Evolutionary conservation across 2,113 vertebrate genomes (phyloP).

Genomic region (Pleuronectes platessa): DNA sequence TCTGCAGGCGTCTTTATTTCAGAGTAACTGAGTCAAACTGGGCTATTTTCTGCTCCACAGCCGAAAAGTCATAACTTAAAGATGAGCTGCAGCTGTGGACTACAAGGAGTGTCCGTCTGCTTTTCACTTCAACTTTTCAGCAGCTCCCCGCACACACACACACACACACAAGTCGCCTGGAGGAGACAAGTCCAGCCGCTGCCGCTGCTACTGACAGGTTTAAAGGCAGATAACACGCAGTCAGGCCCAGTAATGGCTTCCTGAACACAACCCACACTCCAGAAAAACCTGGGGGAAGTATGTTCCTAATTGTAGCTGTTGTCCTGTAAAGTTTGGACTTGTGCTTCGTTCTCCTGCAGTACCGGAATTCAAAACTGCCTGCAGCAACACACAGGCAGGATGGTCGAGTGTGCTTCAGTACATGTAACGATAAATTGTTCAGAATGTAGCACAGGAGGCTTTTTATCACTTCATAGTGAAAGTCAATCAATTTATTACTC

Average conservation of each 20-base stretch:
- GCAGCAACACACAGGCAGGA: neutral
- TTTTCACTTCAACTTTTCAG: constrained; percentile 38
- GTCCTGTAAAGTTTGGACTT: constrained; percentile 42
- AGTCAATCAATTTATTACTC: neutral
- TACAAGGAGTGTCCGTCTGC: constrained; percentile 19
- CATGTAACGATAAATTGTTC: neutral
- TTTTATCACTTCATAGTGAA: neutral
- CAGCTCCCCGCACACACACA: constrained; percentile 16
- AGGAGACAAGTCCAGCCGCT: constrained; percentile 20
- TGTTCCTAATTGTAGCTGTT: constrained; percentile 64
- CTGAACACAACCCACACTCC: constrained; percentile 40
- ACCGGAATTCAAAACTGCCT: neutral
- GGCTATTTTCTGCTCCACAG: constrained; percentile 9
- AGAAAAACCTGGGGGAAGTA: constrained; percentile 42
- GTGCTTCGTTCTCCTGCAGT: constrained; percentile 6
- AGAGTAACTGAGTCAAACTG: neutral
- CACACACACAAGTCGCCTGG: neutral
- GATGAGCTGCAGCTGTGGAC: constrained; percentile 5
- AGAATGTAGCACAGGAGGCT: neutral
- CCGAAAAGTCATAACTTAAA: constrained; percentile 20
- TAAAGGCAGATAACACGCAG: constrained; percentile 28
- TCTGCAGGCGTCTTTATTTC: neutral
- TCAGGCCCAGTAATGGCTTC: constrained; percentile 57
- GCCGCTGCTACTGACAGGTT: constrained; percentile 45
- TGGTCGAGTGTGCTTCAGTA: neutral